Evolutionary conservation across 2,797 vertebrate species (phyloP).

Genomic region (Darevskia mixta): DNA sequence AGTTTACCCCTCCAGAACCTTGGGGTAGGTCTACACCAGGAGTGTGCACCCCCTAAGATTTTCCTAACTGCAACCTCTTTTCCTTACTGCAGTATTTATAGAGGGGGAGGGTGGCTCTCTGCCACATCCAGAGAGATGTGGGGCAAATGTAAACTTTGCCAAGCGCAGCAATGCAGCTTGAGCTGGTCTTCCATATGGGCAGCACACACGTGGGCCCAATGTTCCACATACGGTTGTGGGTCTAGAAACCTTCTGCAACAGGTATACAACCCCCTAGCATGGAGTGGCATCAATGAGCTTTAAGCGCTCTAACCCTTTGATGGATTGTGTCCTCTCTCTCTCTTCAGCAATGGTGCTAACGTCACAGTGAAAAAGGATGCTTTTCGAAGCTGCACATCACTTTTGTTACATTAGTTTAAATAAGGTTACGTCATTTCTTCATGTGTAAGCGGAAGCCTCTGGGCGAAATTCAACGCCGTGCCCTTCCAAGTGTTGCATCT

Average conservation of each 20-base stretch:
- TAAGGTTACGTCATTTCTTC: slow-evolving; percentile 48
- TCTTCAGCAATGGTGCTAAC: slow-evolving; percentile 81
- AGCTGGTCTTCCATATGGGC: not conserved
- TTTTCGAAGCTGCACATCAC: slow-evolving; percentile 69
- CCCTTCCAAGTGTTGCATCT: too few relatives aligned
- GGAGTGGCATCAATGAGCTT: not conserved
- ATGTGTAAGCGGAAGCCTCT: slow-evolving; percentile 61
- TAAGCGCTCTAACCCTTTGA: slow-evolving; percentile 67
- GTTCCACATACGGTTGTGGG: not conserved
- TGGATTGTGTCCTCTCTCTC: slow-evolving; percentile 22
- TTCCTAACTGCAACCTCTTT: not conserved
- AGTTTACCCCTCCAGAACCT: not conserved
- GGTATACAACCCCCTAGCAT: not conserved
- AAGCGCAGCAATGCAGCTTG: not conserved
- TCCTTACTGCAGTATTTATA: not conserved
- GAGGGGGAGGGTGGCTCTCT: too few relatives aligned
- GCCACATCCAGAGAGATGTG: not conserved
- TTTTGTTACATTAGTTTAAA: slow-evolving; percentile 58
- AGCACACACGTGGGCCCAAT: not conserved
- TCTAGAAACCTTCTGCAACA: not conserved
- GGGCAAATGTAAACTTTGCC: not conserved
- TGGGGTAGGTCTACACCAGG: not conserved
- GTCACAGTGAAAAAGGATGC: slow-evolving; percentile 63
- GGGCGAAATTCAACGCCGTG: too few relatives aligned
- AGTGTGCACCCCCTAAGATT: not conserved